Evolutionary conservation across 2,888 invertebrate genomes (phyloP), one percentile per base, ranked within the genome.

Genomic region (Amblyjoppa fuscipennis): DNA sequence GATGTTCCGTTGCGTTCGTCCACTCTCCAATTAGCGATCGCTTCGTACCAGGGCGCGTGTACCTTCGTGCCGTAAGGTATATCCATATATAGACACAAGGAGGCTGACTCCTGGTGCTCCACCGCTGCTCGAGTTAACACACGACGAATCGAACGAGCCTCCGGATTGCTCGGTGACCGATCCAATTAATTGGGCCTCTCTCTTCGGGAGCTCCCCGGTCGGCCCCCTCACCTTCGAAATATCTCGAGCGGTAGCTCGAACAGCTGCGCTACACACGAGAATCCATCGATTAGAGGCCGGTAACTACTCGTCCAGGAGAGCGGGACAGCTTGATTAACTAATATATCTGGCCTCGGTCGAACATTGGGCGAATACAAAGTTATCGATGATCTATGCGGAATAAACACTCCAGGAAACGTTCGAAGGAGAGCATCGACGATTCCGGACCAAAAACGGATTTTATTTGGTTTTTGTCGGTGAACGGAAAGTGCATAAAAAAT

Each of bases 181-280:
- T 77, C 64, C 83, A 85, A 85, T 85, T 85, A 85, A 85, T 83
- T 83, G 83, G 49, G 34, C 68, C 80, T 81, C 85, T 64, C 79
- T 80, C 85, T 83, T 83, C 77, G 64, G 69, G 11, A 51, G 5
- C 49, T 16, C 31, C 11, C n/a, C 66, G 51, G 7, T 68, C 59
- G 4, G n/a, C 59, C 75, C 76, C 75, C 73, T 34, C 13, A 68
- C 51, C n/a, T 71, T 68, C 69, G 76, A 78, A 59, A 71, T 76
- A 59, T 71, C 74, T 25, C 9, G 51, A 20, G 20, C 74, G 28
- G 66, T 75, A 71, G 82, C 82, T 82, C 64, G 79, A 69, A 34
- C 45, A 64, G 69, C 28, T 61, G 25, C 2, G 31, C 45, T 51
- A 28, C 64, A 70, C 25, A 79, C 66, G 13, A 38, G 11, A 69